phyloP scores from a whole-genome alignment of 2,888 invertebrate species.

The Tillus elongatus region DNA sequence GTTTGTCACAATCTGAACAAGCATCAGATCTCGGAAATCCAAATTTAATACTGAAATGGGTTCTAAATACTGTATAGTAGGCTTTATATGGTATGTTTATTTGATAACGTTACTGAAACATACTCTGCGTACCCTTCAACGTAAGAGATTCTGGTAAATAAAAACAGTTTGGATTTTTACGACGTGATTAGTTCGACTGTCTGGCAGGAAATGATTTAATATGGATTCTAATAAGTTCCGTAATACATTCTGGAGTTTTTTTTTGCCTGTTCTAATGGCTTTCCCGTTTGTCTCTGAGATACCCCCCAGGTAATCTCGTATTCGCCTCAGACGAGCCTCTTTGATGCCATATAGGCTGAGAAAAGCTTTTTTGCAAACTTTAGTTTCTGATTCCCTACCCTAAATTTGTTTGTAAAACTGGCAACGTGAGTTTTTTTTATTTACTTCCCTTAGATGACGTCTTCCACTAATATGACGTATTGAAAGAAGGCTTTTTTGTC shows the following conservation, averaged over 20 bases:
- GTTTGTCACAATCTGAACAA: conserved; percentile 12
- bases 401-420: conserved; percentile 9
- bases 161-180: conserved; percentile 15
- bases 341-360: conserved; percentile 10
- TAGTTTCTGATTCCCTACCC: conserved; percentile 5
- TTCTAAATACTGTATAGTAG: conserved; percentile 2
- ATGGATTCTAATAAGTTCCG: conserved; percentile 15
- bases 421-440: conserved; percentile 9
- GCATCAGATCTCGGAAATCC: conserved; percentile 13
- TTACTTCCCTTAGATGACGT: conserved; percentile 11
- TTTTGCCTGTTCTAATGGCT: conserved; percentile 13
- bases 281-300: conserved; percentile 12
- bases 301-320: conserved; percentile 12
- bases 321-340: conserved; percentile 10
- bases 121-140: conserved; percentile 4
- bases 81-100: conserved; percentile 6
- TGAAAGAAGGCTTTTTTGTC: conserved; percentile 13
- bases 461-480: conserved; percentile 10
- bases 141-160: conserved; percentile 15
- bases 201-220: conserved; percentile 6
- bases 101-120: not conserved
- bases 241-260: conserved; percentile 12
- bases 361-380: conserved; percentile 10
- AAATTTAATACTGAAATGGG: conserved; percentile 10
- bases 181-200: conserved; percentile 7